These are phyloP conservation scores for Erebia ligea DNA, from an alignment of 2,888 invertebrate genomes.

Conservation along the genomic window DNA sequence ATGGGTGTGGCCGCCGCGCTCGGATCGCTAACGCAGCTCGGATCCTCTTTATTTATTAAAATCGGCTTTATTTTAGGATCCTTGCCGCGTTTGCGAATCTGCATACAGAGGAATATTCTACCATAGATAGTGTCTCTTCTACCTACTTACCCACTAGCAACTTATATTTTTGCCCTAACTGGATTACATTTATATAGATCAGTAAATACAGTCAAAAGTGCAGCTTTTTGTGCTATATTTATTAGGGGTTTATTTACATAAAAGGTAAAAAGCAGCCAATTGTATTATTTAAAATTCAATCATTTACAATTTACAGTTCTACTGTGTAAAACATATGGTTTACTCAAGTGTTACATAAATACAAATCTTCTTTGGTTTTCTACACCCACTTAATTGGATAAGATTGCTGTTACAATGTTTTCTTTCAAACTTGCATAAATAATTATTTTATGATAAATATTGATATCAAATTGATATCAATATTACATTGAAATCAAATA, in stretches of 20 bases:
- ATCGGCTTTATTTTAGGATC: slow-evolving; percentile 89
- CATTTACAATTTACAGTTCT: neutral
- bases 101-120: slow-evolving; percentile 53
- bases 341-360: neutral
- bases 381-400: slow-evolving; percentile 5
- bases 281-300: neutral
- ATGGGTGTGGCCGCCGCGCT: slow-evolving; percentile 70
- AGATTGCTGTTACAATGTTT: slow-evolving; percentile 7
- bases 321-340: neutral
- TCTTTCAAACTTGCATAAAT: slow-evolving; percentile 9
- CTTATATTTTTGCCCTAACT: neutral
- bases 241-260: neutral
- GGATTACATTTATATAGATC: neutral
- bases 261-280: neutral
- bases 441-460: slow-evolving; percentile 17
- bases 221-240: slow-evolving; percentile 1
- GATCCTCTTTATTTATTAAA: slow-evolving; percentile 88
- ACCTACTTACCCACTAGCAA: neutral
- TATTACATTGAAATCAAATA: slow-evolving; percentile 13
- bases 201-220: slow-evolving; percentile 2
- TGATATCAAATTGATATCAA: slow-evolving; percentile 12
- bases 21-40: slow-evolving; percentile 81
- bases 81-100: slow-evolving; percentile 87
- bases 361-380: slow-evolving; percentile 5
- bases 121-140: slow-evolving; percentile 7